These are phyloP conservation scores for Lottia scabra DNA, from an alignment of 2,888 invertebrate genomes.

Conservation along the genomic window DNA sequence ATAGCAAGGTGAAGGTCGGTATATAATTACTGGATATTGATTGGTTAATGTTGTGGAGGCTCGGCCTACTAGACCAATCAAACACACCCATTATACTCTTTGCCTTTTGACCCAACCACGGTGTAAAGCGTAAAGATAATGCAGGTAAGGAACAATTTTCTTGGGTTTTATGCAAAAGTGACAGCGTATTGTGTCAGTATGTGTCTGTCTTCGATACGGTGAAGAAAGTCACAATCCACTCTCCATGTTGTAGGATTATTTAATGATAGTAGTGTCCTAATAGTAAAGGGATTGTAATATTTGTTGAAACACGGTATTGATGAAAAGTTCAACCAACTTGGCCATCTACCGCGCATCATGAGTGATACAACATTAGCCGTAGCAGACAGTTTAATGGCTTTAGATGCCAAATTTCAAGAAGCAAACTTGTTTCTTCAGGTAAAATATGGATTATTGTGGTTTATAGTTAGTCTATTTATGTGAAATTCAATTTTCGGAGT, in stretches of 20 bases:
- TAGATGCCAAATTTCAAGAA: slow-evolving; percentile 2
- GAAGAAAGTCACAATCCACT: not conserved
- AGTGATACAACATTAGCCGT: slow-evolving; percentile 2
- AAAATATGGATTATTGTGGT: not conserved
- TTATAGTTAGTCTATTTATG: not conserved
- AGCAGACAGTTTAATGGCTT: not conserved
- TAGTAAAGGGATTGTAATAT: too few species aligned
- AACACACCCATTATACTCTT: not conserved
- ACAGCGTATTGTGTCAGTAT: not conserved
- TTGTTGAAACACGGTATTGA: not conserved
- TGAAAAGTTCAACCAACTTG: not conserved
- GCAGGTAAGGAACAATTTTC: not conserved
- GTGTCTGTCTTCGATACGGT: not conserved
- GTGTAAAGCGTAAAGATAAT: not conserved
- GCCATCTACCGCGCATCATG: not conserved
- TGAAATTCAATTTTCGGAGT: not conserved
- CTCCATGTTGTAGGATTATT: not conserved
- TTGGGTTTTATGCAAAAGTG: slow-evolving; percentile 4
- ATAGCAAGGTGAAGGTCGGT: not conserved
- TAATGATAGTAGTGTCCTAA: too few species aligned
- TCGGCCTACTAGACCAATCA: slow-evolving; percentile 3
- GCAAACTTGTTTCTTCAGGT: slow-evolving; percentile 1
- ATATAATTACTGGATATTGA: not conserved
- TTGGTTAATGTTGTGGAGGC: not conserved
- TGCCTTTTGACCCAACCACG: not conserved